Conservation (phyloP, 2,113 vertebrate species). For the Australoheros scitulus region DNA sequence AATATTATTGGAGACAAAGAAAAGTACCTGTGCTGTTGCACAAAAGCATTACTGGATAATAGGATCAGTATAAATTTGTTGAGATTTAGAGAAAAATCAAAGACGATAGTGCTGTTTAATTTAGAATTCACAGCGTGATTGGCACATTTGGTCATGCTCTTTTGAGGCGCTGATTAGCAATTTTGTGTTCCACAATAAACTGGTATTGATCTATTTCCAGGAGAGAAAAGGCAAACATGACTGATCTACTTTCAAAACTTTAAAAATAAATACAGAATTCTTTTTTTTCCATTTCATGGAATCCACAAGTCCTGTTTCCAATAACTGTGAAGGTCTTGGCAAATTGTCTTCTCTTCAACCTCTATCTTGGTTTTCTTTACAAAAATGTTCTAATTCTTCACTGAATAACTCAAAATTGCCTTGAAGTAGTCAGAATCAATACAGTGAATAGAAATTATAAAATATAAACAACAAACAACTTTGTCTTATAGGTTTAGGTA, state of each 20-base stretch:
- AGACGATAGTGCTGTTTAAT: constrained; percentile 29
- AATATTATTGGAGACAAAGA: not conserved
- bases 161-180: constrained; percentile 7
- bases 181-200: constrained; percentile 9
- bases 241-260: not conserved
- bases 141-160: constrained; percentile 29
- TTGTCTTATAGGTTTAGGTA: not conserved
- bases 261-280: not conserved
- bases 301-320: not conserved
- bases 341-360: not conserved
- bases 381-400: not conserved
- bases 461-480: not conserved
- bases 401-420: not conserved
- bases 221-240: not conserved
- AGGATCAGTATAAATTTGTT: not conserved
- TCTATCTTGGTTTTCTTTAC: not conserved
- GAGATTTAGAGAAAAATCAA: constrained; percentile 23
- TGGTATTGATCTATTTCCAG: constrained; percentile 3
- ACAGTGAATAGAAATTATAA: not conserved
- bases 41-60: not conserved
- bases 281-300: not conserved
- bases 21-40: not conserved
- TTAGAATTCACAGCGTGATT: constrained; percentile 19
- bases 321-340: not conserved
- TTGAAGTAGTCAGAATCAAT: not conserved